Percentiles rank a stretch among this genome's conserved stretches.
These are phyloP conservation scores for Montipora capitata DNA, from an alignment of 92 coral and sea anemone genomes.

Conservation along the genomic window DNA sequence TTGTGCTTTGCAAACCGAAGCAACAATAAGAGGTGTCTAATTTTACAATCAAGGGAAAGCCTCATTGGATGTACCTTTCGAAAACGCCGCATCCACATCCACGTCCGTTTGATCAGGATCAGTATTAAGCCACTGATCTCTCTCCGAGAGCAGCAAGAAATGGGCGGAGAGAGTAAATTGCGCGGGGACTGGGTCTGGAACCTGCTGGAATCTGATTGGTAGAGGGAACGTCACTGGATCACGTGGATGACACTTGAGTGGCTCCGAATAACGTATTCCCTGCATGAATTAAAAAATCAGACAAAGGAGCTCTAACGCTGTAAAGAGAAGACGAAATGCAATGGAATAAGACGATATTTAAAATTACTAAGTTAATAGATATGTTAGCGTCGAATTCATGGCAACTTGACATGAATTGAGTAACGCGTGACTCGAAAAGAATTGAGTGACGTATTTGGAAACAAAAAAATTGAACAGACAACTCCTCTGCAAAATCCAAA, in stretches of 20 bases:
- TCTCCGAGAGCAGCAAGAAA: conserved; percentile 86
- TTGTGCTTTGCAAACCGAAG: too few species aligned
- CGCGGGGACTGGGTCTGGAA: conserved; percentile 97
- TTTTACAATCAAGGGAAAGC: neutral
- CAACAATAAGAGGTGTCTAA: too few species aligned
- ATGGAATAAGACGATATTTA: too few species aligned
- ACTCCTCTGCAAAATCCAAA: too few species aligned
- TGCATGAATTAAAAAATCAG: conserved; percentile 19
- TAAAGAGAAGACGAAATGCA: too few species aligned
- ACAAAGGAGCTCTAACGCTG: too few species aligned
- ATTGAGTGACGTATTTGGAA: too few species aligned
- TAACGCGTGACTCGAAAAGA: too few species aligned
- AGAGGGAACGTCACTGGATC: conserved; percentile 91
- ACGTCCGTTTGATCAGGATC: conserved; percentile 54
- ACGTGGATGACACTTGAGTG: conserved; percentile 89
- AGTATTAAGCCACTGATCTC: conserved; percentile 79
- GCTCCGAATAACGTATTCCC: conserved; percentile 86
- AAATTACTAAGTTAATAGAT: too few species aligned
- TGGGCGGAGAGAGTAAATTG: conserved; percentile 90
- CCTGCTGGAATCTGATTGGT: conserved; percentile 99
- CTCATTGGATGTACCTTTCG: conserved; percentile 68
- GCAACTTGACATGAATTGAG: too few species aligned
- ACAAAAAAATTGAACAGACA: too few species aligned
- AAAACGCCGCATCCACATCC: conserved; percentile 86
- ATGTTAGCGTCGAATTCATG: too few species aligned